Conservation (phyloP, 2,888 invertebrate species). For the Bhutanitis thaidina region DNA sequence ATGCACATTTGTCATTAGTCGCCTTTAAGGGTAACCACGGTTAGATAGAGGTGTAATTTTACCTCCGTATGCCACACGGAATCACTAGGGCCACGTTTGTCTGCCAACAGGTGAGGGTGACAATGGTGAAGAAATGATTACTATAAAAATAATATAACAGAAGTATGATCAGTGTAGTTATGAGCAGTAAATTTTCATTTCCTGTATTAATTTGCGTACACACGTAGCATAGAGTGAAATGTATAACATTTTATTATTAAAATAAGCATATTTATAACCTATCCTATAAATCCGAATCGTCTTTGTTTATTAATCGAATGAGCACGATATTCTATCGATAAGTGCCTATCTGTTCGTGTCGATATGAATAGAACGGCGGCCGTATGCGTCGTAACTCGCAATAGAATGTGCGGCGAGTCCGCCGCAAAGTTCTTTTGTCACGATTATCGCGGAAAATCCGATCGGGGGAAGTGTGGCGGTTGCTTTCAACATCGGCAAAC, state of each 20-base stretch:
- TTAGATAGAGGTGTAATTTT: no score
- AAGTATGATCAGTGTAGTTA: no score
- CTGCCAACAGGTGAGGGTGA: no score
- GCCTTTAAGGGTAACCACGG: no score
- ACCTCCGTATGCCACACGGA: no score
- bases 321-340: constrained; percentile 47
- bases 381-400: constrained; percentile 50
- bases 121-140: no score
- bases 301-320: constrained; percentile 36
- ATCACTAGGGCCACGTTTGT: no score
- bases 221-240: no score
- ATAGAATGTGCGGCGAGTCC: constrained; percentile 56
- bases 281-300: constrained; percentile 27
- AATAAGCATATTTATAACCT: constrained; percentile 14
- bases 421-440: constrained; percentile 76
- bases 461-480: constrained; percentile 72
- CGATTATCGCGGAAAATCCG: constrained; percentile 78
- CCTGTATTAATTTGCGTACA: no score
- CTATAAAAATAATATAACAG: no score
- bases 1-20: no score
- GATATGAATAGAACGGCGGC: constrained; percentile 54
- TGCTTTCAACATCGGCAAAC: constrained; percentile 72
- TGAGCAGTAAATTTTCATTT: no score
- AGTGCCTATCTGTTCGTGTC: constrained; percentile 43
- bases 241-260: constrained; percentile 20